Base-by-base conservation (phyloP, 2,113 vertebrate species). In the Trichomycterus rosablanca region DNA sequence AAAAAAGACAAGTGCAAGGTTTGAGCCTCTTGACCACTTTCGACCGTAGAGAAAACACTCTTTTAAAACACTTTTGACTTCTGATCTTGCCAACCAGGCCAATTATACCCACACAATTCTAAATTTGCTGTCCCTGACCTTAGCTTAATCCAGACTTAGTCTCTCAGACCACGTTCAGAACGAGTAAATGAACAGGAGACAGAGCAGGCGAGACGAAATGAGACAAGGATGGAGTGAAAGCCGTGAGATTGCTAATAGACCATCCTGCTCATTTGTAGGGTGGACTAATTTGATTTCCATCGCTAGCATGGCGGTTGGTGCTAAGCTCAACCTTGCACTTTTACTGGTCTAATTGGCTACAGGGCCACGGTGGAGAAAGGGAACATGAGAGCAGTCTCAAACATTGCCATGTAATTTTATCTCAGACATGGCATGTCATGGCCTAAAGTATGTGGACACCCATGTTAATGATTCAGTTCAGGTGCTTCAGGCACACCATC, bases 261-360 rank as follows among this genome's bases (percentile, higher is more conserved):
- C 16, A 19, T 22, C 35, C 46, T 22, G 8, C 45, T 51, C 45
- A 20, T 37, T 28, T 30, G 44, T 19, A 16, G 26, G 32, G 32
- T 50, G n/a, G 55, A 54, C 54, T 73, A 60, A 68, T 65, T 68
- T 39, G 22, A 66, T 73, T 67, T 70, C 45, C 22, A 40, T 52
- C 51, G 34, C 15, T n/a, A n/a, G n/a, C n/a, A n/a, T n/a, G n/a
- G n/a, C 8, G 10, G 50, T 22, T 15, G 30, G 7, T 10, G 26
- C 22, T 37, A 59, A 15, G 19, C 50, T 59, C 22, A 24, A 42
- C 20, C 45, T 14, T 28, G 14, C 15, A 42, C 58, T 30, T 39
- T 37, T 19, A 14, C 37, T 46, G 43, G 15, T 24, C 48, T 70
- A 74, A 74, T 70, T 74, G 67, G 67, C 66, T 44, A 14, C 26